A percentile compares a stretch with the other conserved stretches of the same genome.
These are phyloP conservation scores for Eidolon dupreanum DNA, from an alignment of 2,797 vertebrate species.

Conservation along the genomic window DNA sequence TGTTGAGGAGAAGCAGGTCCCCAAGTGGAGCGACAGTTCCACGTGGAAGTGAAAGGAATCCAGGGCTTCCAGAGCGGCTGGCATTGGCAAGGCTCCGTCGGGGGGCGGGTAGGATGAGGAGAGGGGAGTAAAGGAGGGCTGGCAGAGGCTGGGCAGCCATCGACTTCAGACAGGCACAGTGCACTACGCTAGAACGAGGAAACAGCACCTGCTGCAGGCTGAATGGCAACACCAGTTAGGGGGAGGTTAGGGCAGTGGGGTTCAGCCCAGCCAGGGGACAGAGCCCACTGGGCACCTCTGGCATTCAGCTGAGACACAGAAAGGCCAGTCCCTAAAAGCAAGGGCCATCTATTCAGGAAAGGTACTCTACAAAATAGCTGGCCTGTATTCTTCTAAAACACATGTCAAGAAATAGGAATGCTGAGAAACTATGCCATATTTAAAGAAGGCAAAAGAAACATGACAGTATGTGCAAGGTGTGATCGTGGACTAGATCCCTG, in stretches of 20 bases:
- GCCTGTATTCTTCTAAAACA: background rate
- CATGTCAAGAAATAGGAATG: background rate
- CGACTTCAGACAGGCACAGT: background rate
- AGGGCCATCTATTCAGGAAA: background rate
- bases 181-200: background rate
- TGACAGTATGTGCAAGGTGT: accelerated
- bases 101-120: too few relatives aligned
- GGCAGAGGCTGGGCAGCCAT: background rate
- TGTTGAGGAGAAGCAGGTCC: background rate
- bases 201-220: background rate
- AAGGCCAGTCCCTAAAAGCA: background rate
- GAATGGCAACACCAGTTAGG: background rate
- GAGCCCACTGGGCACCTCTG: background rate
- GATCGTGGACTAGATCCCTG: background rate
- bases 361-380: background rate
- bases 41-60: background rate
- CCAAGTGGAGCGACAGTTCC: background rate
- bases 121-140: too few relatives aligned
- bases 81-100: background rate
- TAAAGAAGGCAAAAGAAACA: background rate
- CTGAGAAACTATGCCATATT: background rate
- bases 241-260: background rate
- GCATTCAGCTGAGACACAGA: background rate
- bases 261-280: background rate
- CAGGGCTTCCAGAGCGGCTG: background rate